Base-by-base conservation (phyloP, 2,888 invertebrate genomes). In the Acanthosepion lycidas region DNA sequence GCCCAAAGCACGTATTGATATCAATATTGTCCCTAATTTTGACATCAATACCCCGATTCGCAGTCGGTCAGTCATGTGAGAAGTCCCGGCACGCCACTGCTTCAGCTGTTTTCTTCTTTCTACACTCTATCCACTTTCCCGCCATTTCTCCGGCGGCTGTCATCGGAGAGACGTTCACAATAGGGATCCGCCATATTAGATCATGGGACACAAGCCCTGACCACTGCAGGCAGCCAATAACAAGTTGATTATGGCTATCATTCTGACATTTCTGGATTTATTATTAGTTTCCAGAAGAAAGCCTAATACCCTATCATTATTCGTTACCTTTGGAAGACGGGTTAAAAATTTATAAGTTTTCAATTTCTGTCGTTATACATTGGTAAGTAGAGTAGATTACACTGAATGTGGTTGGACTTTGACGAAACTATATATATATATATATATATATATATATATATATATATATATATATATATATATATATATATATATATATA, bases 11-110 rank as follows among this genome's bases (percentile, higher is more conserved):
- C 78, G 15, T 33, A n/a, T 9, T 33, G 78, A n/a, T 78, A 78
- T 78, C n/a, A n/a, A 78, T 78, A 78, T 78, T 78, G 78, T 78
- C 78, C 78, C n/a, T 78, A 78, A 78, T 78, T 78, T 78, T 78
- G 78, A 78, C n/a, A 78, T 78, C 78, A 78, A 78, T 78, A 78
- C n/a, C 78, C 78, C 18, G 78, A 78, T 78, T 78, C 12, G 78
- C 78, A n/a, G 15, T 78, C 78, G n/a, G 78, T n/a, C 78, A 78
- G 78, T 78, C 78, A 78, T 78, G n/a, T 33, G 78, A 78, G 78
- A 78, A 78, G 78, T 78, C 78, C 78, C 78, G 33, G 78, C 78
- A n/a, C 78, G n/a, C 78, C 78, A 78, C 15, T 15, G 78, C 78
- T 78, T n/a, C 33, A 15, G 18, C n/a, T 78, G 33, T 78, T 78